phyloP scores from a whole-genome alignment of 2,113 vertebrate genomes.

The Thalassoma bifasciatum region DNA sequence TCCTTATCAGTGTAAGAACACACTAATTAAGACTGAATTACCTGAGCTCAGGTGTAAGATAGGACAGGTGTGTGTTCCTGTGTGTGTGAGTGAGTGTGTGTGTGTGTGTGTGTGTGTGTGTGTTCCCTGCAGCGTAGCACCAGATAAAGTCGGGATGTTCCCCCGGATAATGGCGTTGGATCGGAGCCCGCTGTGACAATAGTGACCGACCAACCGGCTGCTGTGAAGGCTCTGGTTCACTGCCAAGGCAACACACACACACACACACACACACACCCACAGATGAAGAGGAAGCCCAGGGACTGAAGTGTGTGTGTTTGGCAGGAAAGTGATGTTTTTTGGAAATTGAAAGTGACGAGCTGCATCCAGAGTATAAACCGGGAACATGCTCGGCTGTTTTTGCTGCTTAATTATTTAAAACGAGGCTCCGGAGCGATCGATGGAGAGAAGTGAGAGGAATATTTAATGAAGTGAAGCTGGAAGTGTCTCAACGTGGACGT shows the following conservation, averaged over 20 bases:
- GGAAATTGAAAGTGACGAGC: conserved; percentile 24
- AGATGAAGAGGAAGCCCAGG: neutral
- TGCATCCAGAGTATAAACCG: neutral
- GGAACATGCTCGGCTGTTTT: conserved; percentile 2
- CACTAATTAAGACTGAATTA: conserved; percentile 18
- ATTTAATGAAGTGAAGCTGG: conserved; percentile 5
- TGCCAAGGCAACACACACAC: conserved; percentile 16
- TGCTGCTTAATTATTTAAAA: conserved; percentile 39
- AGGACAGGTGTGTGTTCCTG: conserved; percentile 12
- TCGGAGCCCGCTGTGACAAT: conserved; percentile 13
- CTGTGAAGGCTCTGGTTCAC: conserved; percentile 22
- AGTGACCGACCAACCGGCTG: conserved; percentile 33
- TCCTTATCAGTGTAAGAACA: conserved; percentile 23
- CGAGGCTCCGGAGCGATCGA: conserved; percentile 25
- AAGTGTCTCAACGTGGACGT: no score
- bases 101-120: conserved; percentile 20
- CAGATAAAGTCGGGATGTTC: conserved; percentile 48
- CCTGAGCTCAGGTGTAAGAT: conserved; percentile 12
- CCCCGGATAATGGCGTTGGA: conserved; percentile 45
- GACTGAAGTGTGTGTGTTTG: neutral
- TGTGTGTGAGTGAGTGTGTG: neutral
- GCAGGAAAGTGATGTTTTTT: conserved; percentile 10
- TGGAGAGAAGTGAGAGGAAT: conserved; percentile 23
- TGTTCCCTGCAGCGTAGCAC: neutral
- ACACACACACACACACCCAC: conserved; percentile 4